Evolutionary conservation across 2,888 invertebrate genomes (phyloP), one percentile per base, ranked within the genome.

Genomic region (Cloeon dipterum): DNA sequence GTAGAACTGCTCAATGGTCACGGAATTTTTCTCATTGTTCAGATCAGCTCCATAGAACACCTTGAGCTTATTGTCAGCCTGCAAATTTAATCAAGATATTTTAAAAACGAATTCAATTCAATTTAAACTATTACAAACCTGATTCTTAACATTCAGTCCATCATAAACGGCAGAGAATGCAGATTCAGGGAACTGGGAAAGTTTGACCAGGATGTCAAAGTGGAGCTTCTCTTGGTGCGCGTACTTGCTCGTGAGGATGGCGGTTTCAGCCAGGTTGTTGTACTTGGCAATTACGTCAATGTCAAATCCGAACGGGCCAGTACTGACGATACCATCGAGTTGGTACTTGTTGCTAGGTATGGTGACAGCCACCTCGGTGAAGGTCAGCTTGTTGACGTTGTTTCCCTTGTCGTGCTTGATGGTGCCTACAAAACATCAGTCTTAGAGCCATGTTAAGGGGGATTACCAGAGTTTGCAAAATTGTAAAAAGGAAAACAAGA

Each of bases 21-120:
- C 46, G 13, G 65, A 61, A 43, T 70, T 66, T 18, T 56, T 55
- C 26, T 64, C 56, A 23, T 66, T 65, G 10, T 62, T 59, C 8
- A 69, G 57, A 45, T 76, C 73, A 1, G 59, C 54, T 1, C 74
- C 73, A 47, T 75, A 73, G 17, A 63, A 53, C 8, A 77, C 46
- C 26, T 66, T 58, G 3, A 71, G 45, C 34, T 64, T 63, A 43
- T 66, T 64, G n/a, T 55, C 53, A 13, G 52, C 41, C 48, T 48
- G 41, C 23, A 37, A 45, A 36, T 7, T 33, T 21, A 13, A 18
- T 5, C 14, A 36, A 36, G n/a, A 29, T 29, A 14, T 7, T 7
- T 5, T 7, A 8, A 29, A 11, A n/a, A n/a, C 29, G 7, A n/a
- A 16, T 11, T 8, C 8, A 11, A 7, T 29, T 8, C n/a, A 8